Base-by-base conservation (phyloP, 2,888 invertebrate species). In the Leptopilina drosophilae region DNA sequence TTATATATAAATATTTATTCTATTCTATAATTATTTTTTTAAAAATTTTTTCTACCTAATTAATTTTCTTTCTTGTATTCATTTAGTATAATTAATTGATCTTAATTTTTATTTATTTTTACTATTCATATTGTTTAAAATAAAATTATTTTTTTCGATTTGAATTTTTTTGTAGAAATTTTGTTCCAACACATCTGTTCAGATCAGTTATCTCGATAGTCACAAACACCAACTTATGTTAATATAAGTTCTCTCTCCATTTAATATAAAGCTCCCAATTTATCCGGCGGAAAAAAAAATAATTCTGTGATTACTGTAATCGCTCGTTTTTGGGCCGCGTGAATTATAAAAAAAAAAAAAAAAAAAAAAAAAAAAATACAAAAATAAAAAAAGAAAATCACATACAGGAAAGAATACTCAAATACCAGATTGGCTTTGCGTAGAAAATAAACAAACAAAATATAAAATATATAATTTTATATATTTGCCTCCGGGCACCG, bases 271-370 rank as follows among this genome's bases (percentile, higher is more conserved):
- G 56, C 73, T 73, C 33, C 73, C n/a, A n/a, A 73, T 42, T 76
- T 65, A 53, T 76, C 20, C 76, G 56, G 26, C 65, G 56, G 76
- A 49, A 49, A 49, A n/a, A n/a, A 49, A 49, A n/a, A n/a, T n/a
- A 49, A 49, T 82, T 84, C 85, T 86, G 86, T 86, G 85, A 86
- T n/a, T 86, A 86, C 78, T 82, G 49, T 59, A 81, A 81, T 82
- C 78, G 78, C 80, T 82, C n/a, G 75, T 78, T 80, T 80, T 79
- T 81, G n/a, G 79, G 82, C 81, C 82, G 77, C 80, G 59, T 81
- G 81, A n/a, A n/a, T n/a, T n/a, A n/a, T n/a, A n/a, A n/a, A n/a
- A n/a, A n/a, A n/a, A n/a, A n/a, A n/a, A n/a, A n/a, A n/a, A n/a
- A n/a, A n/a, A n/a, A n/a, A n/a, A n/a, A n/a, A n/a, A n/a, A n/a